phyloP scores from a whole-genome alignment of 2,888 invertebrate species.

The Cremastobaeus sp. region DNA sequence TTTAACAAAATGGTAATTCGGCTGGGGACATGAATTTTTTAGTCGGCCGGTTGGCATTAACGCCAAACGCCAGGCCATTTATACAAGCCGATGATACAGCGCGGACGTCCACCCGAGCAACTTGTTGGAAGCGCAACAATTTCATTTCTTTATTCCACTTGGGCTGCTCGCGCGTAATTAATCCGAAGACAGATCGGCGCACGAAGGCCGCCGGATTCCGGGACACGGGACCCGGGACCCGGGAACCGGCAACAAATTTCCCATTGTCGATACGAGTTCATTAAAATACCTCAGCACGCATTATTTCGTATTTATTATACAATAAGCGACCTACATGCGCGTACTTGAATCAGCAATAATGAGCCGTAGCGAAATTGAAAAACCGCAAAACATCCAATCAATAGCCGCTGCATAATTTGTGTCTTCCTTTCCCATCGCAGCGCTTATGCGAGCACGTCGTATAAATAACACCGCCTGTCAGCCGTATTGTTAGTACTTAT shows the following conservation, averaged over 20 bases:
- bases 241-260: constrained; percentile 13
- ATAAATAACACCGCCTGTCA: constrained; percentile 46
- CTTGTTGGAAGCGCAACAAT: too few relatives aligned
- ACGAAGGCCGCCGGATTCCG: too few relatives aligned
- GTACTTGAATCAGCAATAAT: constrained; percentile 31
- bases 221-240: too few relatives aligned
- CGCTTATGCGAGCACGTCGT: constrained; percentile 37
- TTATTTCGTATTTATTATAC: constrained; percentile 34
- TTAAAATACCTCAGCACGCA: constrained; percentile 27
- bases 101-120: too few relatives aligned
- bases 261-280: constrained; percentile 30
- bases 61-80: constrained; percentile 23
- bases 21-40: constrained; percentile 54
- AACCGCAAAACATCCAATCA: constrained; percentile 54
- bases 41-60: constrained; percentile 13
- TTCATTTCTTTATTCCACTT: too few relatives aligned
- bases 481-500: constrained; percentile 50
- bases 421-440: constrained; percentile 49
- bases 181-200: too few relatives aligned
- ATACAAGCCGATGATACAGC: constrained; percentile 10
- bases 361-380: constrained; percentile 44
- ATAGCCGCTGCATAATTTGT: constrained; percentile 47
- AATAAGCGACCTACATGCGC: constrained; percentile 20
- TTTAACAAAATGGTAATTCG: constrained; percentile 64
- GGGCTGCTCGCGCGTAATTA: too few relatives aligned